Conservation (phyloP, 2,797 vertebrate species). For the Liasis olivaceus region DNA sequence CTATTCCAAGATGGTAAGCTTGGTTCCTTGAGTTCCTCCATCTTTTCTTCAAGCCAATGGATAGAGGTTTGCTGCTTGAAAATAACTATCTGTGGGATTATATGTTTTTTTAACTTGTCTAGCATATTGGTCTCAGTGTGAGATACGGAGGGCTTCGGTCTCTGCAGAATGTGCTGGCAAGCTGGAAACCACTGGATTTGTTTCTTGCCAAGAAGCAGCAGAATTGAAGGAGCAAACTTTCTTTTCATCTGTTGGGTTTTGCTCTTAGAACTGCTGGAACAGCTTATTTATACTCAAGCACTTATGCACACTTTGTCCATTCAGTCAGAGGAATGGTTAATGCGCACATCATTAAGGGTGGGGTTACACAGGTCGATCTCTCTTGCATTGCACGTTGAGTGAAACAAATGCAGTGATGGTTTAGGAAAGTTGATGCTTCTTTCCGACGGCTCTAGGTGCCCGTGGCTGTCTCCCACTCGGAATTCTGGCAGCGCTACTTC, state of each 20-base stretch:
- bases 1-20: constrained; percentile 94
- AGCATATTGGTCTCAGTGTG: background rate
- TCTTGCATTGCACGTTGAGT: no score
- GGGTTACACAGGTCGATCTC: background rate
- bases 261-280: background rate
- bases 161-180: background rate
- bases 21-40: background rate
- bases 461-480: constrained; percentile 90
- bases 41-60: background rate
- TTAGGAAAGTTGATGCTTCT: background rate
- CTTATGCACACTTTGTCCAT: background rate
- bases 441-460: constrained; percentile 79
- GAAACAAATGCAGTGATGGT: background rate
- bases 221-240: background rate
- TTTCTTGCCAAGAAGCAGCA: background rate
- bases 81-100: background rate
- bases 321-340: background rate
- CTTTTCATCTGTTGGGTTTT: background rate
- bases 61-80: background rate
- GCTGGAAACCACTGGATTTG: no score
- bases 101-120: background rate
- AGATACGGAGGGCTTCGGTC: background rate
- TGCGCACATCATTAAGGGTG: background rate
- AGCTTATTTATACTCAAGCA: background rate
- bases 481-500: constrained; percentile 99